Evolutionary conservation across 92 coral and sea anemone genomes (phyloP), one percentile per base, ranked within the genome.

Genomic region (Plumapathes pennacea): DNA sequence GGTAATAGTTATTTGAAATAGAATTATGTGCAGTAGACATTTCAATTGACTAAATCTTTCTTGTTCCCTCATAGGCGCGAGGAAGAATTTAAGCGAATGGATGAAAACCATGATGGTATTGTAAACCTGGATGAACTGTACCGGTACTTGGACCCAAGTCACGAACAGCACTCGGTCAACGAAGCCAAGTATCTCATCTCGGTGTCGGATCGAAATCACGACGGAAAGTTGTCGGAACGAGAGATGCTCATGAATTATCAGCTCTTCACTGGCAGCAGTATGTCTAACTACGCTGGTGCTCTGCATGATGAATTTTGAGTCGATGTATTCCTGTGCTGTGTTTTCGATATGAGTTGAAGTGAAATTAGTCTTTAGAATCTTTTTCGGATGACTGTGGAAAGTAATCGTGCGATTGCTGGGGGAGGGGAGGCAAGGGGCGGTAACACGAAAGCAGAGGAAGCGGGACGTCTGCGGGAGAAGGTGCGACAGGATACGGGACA

Each of bases 201-300:
- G 13, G 78, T 82, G 43, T 85, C 97, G 0, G 97, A 91, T 57
- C 62, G 74, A 13, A 68, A 88, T 50, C 76, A 60, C 5, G 89
- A 88, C 41, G 96, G 88, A 0, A 67, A 75, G 22, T 46, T 91
- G 37, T 69, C 78, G 14, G 97, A 91, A 50, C 60, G 41, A 56
- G 97, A 91, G 60, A 83, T 91, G 96, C 32, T 91, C 6, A 75
- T 74, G 51, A 83, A 91, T 49, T 91, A 91, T 47, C 90, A 91
- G 59, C 80, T 91, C 1, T 91, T 91, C 23, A 91, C 97, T 0
- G 97, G 97, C 5, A 91, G 97, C 56, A 91, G 92, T 62, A 66
- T 91, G 78, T 73, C 90, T 2, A 88, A 85, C 49, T 83, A 64
- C 60, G 89, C 76, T 38, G 88, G 67, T 3, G 78, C 83, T 36